Percentiles rank a stretch among this genome's conserved stretches.
phyloP scores from a whole-genome alignment of 2,888 invertebrate genomes.

The Archips xylosteana region DNA sequence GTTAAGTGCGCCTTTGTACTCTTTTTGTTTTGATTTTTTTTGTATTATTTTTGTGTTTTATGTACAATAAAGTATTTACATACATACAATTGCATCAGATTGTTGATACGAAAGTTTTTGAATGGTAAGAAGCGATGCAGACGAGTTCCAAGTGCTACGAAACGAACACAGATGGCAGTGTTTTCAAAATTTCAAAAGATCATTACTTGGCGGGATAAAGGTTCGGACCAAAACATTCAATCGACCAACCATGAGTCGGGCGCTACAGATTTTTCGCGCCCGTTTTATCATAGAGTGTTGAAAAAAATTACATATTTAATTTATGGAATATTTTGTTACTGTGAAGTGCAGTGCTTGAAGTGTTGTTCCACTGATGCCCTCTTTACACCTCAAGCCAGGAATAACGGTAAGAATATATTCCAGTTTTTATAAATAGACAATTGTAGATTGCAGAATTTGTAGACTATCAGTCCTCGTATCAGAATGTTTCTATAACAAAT shows the following conservation, averaged over 20 bases:
- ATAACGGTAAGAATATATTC: conserved; percentile 72
- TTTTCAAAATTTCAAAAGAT: conserved; percentile 52
- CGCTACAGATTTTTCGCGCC: conserved; percentile 72
- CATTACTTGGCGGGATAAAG: conserved; percentile 59
- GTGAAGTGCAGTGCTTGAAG: conserved; percentile 68
- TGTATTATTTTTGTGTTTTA: too few species aligned
- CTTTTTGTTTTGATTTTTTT: too few species aligned
- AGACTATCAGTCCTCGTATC: conserved; percentile 1
- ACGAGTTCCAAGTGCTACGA: conserved; percentile 27
- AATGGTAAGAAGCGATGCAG: neutral
- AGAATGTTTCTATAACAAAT: conserved; percentile 39
- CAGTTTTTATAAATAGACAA: conserved; percentile 29
- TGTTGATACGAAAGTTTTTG: neutral
- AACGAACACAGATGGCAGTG: conserved; percentile 56
- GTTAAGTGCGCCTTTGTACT: too few species aligned
- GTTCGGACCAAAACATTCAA: conserved; percentile 74
- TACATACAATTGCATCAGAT: neutral
- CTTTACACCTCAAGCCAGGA: conserved; percentile 81
- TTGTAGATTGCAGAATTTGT: neutral
- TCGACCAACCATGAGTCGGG: conserved; percentile 68
- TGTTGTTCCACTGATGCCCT: conserved; percentile 72
- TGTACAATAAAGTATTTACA: too few species aligned
- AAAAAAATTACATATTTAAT: conserved; percentile 47
- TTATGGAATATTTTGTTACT: conserved; percentile 44
- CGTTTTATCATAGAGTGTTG: conserved; percentile 58